phyloP scores from a whole-genome alignment of 2,797 vertebrate species.

The Catharus ustulatus region DNA sequence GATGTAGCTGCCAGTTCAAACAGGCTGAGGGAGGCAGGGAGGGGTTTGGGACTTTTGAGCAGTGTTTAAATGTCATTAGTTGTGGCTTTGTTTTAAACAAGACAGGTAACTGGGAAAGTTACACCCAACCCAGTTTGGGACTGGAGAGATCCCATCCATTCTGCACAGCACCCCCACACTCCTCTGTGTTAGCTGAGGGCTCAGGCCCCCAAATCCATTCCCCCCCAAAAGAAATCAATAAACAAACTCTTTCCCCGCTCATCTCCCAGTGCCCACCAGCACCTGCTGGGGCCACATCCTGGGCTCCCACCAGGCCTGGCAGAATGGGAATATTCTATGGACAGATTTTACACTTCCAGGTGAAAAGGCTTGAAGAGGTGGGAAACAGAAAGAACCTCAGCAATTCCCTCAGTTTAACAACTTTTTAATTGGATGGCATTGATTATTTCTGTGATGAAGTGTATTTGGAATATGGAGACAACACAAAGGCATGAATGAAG shows the following conservation, averaged over 20 bases:
- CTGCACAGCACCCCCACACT: neutral
- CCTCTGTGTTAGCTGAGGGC: neutral
- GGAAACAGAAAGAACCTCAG: neutral
- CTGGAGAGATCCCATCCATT: neutral
- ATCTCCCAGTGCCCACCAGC: neutral
- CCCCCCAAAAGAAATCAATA: fast-evolving
- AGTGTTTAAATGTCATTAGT: neutral
- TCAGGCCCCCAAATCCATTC: neutral
- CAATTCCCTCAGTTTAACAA: neutral
- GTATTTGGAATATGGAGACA: slow-evolving; percentile 30
- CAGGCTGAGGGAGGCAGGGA: neutral
- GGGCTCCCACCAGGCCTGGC: neutral
- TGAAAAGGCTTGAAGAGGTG: neutral
- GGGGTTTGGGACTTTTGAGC: neutral
- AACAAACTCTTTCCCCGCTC: neutral
- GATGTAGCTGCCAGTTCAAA: neutral
- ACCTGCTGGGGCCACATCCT: fast-evolving
- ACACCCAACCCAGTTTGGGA: neutral
- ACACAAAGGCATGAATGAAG: slow-evolving; percentile 54
- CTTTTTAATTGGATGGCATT: neutral
- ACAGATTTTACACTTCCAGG: neutral
- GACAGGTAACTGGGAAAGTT: neutral
- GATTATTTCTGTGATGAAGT: slow-evolving; percentile 1
- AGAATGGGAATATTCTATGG: neutral
- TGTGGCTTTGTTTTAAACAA: neutral